Evolutionary conservation across 2,797 vertebrate genomes (phyloP), one percentile per base, ranked within the genome.

Genomic region (Muscicapa striata): DNA sequence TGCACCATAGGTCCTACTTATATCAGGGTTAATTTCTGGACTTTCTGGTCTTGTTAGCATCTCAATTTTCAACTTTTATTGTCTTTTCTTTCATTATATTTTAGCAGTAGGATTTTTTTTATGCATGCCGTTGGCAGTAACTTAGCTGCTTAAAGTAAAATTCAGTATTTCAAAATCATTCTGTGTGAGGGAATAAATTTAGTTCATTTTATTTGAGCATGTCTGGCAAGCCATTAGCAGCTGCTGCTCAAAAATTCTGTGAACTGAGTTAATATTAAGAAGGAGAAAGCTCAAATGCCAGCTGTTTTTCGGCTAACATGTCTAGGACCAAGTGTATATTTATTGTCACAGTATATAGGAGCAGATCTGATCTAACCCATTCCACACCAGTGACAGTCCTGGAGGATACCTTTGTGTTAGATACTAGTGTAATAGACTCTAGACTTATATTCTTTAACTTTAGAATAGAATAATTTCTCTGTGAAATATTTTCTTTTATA

Each of bases 181-280:
- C 83, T 87, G 17, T 84, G 29, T 68, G n/a, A 93, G 48, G 34
- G 38, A 89, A 86, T 92, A 83, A 88, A 75, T 89, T 76, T 76
- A 84, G 82, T 91, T 93, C 38, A 55, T 91, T 87, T 93, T 84
- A 83, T 54, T 81, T 67, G 80, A 90, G 48, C 63, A 87, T 5
- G 7, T 87, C 64, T 96, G 79, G 64, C 54, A 85, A 87, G 48
- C 34, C 19, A n/a, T 70, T 64, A 84, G 24, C 88, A 95, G 83
- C 87, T 95, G 90, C 52, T 76, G 40, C 64, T 89, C n/a, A 73
- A 30, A 87, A 79, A 66, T 87, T 87, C 80, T 87, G 63, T 90
- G 90, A 74, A 63, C 55, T 68, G 57, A 77, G 52, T 92, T 95
- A 72, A 79, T 89, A 59, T 82, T 87, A 85, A 66, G 78, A 68